Percentiles rank a stretch among this genome's conserved stretches.
These are phyloP conservation scores for Chaetops frenatus DNA, from an alignment of 2,113 vertebrate species.

Conservation along the genomic window DNA sequence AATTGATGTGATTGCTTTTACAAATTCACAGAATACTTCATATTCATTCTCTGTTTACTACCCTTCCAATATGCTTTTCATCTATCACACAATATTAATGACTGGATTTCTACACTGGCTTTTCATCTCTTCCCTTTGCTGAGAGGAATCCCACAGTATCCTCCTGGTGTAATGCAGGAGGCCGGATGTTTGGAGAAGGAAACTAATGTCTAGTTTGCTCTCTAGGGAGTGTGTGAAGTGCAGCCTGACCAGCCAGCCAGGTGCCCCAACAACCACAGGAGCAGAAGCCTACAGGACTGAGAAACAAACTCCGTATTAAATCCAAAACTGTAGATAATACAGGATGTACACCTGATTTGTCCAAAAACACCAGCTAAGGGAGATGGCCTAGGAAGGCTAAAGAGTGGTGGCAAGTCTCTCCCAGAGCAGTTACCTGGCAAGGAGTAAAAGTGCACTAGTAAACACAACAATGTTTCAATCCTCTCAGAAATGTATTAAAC, in stretches of 20 bases:
- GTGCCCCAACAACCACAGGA: not conserved
- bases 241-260: not conserved
- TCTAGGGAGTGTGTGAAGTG: not conserved
- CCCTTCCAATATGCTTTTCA: not conserved
- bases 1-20: not conserved
- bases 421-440: not conserved
- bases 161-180: not conserved
- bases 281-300: not conserved
- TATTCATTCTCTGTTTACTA: not conserved
- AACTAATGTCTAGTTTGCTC: not conserved
- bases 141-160: not conserved
- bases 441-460: not conserved
- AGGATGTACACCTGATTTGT: not conserved
- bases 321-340: not conserved
- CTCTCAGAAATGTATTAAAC: not conserved
- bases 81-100: not conserved
- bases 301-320: not conserved
- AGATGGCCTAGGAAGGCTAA: not conserved
- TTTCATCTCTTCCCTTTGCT: rapidly evolving
- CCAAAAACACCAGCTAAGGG: not conserved
- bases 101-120: not conserved
- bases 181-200: not conserved
- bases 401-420: not conserved
- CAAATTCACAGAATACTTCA: not conserved
- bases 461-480: rapidly evolving